These are phyloP conservation scores for Chunga burmeisteri DNA, from an alignment of 2,113 vertebrate genomes.

Conservation along the genomic window DNA sequence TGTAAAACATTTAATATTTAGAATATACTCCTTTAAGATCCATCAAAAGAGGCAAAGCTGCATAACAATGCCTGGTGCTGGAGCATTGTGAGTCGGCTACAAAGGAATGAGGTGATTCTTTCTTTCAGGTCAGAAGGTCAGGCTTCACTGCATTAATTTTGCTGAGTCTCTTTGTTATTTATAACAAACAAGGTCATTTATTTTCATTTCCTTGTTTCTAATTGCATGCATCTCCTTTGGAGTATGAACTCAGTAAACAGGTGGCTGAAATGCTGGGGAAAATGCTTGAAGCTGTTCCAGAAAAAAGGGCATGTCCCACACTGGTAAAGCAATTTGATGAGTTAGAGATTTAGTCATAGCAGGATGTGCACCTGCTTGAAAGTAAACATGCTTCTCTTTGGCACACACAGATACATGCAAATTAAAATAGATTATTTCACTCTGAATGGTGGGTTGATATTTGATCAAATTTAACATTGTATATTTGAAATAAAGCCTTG, in stretches of 20 bases:
- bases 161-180: conserved; percentile 80
- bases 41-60: conserved; percentile 62
- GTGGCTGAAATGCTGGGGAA: conserved; percentile 76
- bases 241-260: conserved; percentile 80
- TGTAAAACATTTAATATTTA: conserved; percentile 78
- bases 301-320: conserved; percentile 71
- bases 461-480: conserved; percentile 66
- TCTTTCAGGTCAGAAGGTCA: conserved; percentile 77
- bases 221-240: conserved; percentile 74
- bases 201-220: conserved; percentile 82
- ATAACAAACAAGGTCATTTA: conserved; percentile 83
- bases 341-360: conserved; percentile 73
- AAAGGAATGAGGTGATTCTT: conserved; percentile 76
- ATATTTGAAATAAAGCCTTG: conserved; percentile 51
- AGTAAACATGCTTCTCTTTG: conserved; percentile 69
- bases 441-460: conserved; percentile 54
- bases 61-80: conserved; percentile 64
- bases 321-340: conserved; percentile 72
- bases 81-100: conserved; percentile 68
- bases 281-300: conserved; percentile 68
- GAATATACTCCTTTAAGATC: conserved; percentile 65
- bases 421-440: conserved; percentile 67
- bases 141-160: conserved; percentile 78
- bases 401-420: conserved; percentile 65
- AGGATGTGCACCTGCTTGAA: conserved; percentile 74